A percentile compares a stretch with the other conserved stretches of the same genome.
Evolutionary conservation across 1,140 invertebrate genomes (phyloP).

Genomic region (Trypoxylus dichotomus): DNA sequence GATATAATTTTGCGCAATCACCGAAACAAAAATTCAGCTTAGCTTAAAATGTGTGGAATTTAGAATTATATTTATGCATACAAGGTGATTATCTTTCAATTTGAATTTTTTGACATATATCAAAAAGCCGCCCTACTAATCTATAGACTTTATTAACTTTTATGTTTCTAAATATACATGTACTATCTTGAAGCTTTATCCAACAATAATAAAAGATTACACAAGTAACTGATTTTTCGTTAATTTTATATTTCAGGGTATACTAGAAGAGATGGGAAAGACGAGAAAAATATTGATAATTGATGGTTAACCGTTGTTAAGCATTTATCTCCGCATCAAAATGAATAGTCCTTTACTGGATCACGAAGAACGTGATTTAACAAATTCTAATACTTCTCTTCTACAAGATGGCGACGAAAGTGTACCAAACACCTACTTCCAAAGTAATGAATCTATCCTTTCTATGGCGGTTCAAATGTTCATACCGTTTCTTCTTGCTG

Average conservation of each 20-base stretch:
- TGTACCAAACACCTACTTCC: background rate
- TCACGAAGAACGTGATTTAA: background rate
- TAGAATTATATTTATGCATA: too few species aligned
- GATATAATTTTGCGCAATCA: too few species aligned
- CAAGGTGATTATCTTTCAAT: too few species aligned
- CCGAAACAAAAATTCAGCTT: too few species aligned
- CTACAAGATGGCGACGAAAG: background rate
- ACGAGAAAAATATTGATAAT: background rate
- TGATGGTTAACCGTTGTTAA: background rate
- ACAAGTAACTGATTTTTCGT: too few species aligned
- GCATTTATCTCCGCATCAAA: background rate
- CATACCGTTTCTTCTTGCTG: slow-evolving; percentile 86
- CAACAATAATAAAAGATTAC: too few species aligned
- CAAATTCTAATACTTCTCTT: background rate
- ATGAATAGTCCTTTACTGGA: background rate
- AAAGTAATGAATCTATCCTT: slow-evolving; percentile 57
- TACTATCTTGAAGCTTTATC: too few species aligned
- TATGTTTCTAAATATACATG: too few species aligned
- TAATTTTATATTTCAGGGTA: background rate
- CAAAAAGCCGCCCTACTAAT: too few species aligned
- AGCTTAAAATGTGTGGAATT: too few species aligned
- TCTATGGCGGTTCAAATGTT: slow-evolving; percentile 79
- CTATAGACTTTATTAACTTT: too few species aligned
- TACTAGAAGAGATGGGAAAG: background rate
- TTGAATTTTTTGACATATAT: too few species aligned